A percentile compares a stretch with the other conserved stretches of the same genome.
Evolutionary conservation across 2,113 vertebrate genomes (phyloP).

Genomic region (Macrotus californicus): DNA sequence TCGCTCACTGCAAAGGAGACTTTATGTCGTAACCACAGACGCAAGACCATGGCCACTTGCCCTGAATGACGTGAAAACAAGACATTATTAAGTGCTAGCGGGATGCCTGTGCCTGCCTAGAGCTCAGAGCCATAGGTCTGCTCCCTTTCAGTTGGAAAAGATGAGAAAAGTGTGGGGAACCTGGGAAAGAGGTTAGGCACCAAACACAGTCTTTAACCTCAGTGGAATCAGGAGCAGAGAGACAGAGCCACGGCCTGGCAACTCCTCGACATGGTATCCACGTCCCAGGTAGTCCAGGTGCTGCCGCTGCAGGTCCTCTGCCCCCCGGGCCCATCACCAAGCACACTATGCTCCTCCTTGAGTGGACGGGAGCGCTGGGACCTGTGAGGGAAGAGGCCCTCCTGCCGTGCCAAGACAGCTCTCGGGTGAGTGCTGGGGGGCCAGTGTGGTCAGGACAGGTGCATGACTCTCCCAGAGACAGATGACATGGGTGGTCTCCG

Average conservation of each 20-base stretch:
- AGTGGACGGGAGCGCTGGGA: neutral
- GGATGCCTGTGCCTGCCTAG: neutral
- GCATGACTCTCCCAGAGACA: neutral
- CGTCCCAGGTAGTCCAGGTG: neutral
- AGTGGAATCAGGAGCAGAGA: neutral
- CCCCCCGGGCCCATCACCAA: accelerated
- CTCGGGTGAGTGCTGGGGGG: neutral
- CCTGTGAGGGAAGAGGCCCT: no score
- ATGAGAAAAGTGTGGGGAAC: neutral
- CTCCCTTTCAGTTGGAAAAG: neutral
- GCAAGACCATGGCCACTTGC: neutral
- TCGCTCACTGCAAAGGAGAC: neutral
- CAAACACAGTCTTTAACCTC: neutral
- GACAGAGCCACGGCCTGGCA: neutral
- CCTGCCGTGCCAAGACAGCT: neutral
- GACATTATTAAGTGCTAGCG: neutral
- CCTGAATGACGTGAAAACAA: neutral
- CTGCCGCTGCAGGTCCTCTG: neutral
- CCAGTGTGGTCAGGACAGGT: accelerated
- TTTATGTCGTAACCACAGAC: neutral
- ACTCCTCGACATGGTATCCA: neutral
- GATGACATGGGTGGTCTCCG: neutral
- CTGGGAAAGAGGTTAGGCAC: neutral
- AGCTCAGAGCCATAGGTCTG: neutral
- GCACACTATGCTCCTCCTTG: accelerated